A percentile compares a stretch with the other conserved stretches of the same genome.
These are phyloP conservation scores for Diplodus sargus DNA, from an alignment of 2,797 vertebrate species.

Conservation along the genomic window DNA sequence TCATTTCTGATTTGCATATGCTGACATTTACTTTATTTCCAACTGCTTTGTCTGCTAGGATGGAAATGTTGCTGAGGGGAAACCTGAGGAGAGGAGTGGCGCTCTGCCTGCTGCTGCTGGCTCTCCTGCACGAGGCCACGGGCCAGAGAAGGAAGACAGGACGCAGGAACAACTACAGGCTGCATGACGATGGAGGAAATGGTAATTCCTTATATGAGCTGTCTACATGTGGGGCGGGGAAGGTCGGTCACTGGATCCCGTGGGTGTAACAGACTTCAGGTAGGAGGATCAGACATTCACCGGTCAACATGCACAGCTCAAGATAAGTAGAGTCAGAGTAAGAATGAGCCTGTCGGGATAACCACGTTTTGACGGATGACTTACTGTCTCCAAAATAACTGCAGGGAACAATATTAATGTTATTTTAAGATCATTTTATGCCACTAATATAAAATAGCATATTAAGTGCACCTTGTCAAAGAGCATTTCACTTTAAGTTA, in stretches of 20 bases:
- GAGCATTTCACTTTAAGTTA: no score
- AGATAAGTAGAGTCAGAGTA: background rate
- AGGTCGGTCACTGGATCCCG: slow-evolving; percentile 13
- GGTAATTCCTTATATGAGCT: slow-evolving; percentile 72
- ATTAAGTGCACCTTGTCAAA: no score
- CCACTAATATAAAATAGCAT: no score
- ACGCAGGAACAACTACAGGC: slow-evolving; percentile 74
- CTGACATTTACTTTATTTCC: background rate
- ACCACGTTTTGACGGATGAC: no score
- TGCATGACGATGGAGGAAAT: slow-evolving; percentile 71
- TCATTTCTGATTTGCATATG: background rate
- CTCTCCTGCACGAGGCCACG: slow-evolving; percentile 64
- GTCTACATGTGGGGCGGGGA: slow-evolving; percentile 28
- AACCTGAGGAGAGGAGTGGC: slow-evolving; percentile 81
- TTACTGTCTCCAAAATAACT: no score
- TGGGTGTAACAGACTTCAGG: slow-evolving; percentile 18
- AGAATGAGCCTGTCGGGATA: background rate
- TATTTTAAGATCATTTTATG: no score
- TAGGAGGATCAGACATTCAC: slow-evolving; percentile 7
- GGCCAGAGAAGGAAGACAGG: slow-evolving; percentile 84
- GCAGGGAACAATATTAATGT: no score
- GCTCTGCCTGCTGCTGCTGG: slow-evolving; percentile 82
- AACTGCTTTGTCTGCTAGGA: slow-evolving; percentile 43
- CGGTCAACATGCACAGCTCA: background rate
- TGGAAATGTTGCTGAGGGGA: slow-evolving; percentile 75